Evolutionary conservation across 2,797 vertebrate species (phyloP), one percentile per base, ranked within the genome.

Genomic region (Eutrigla gurnardus): DNA sequence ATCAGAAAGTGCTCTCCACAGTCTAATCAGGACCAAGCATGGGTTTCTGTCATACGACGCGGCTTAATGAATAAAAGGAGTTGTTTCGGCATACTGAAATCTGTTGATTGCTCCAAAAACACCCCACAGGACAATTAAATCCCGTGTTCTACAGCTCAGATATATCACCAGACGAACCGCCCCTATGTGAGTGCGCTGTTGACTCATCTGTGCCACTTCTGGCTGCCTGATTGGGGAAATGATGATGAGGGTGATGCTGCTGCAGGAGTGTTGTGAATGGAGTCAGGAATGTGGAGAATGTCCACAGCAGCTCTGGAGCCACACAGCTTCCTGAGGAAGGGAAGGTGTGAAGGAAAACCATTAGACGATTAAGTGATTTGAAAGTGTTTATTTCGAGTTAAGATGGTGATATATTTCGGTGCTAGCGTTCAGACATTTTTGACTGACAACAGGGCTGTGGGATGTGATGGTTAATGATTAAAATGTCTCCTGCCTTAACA

Each of bases 1-100:
- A 84, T 75, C 81, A 76, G 45, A 58, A 81, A 89, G 90, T 73
- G 80, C 76, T 69, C 90, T 90, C 74, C 43, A 76, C 59, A 59
- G 78, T 57, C 80, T 86, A 89, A 90, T 90, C 87, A 90, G 78
- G 58, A 73, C 50, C 59, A 45, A 73, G 70, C 64, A 69, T 60
- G 52, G 15, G 35, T 68, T 77, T 83, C 17, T 82, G 70, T 78
- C 77, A 63, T 46, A 67, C 70, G 78, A 68, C 66, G 70, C 36
- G 0, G 63, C 55, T 18, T 79, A 81, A 85, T 82, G 79, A 84
- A 81, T 75, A 65, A 77, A 25, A 80, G 53, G 40, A 49, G 73
- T 65, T 75, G 70, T 68, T 74, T 69, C 59, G 73, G 42, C 47
- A 49, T 3, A 57, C 55, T 75, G 59, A 81, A 83, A 80, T 77